Evolutionary conservation across 2,113 vertebrate species (phyloP), one percentile per base, ranked within the genome.

Genomic region (Pyrgilauda ruficollis): DNA sequence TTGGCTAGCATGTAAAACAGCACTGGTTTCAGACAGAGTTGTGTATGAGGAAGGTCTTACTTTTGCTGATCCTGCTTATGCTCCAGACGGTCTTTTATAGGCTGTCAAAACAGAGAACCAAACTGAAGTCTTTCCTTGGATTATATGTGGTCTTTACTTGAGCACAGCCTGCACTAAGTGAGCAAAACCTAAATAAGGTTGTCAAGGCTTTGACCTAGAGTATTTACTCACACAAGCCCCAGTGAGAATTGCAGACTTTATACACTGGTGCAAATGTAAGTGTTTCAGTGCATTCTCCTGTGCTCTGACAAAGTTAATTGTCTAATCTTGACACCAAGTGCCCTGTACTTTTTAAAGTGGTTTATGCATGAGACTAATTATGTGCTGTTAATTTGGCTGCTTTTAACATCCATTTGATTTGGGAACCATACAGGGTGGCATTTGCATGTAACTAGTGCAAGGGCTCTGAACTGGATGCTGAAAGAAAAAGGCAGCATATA

Each of bases 281-380:
- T 41, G 3, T 94, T 97, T 95, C 94, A 86, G 87, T 0, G 11
- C 44, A 0, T 76, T 96, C 84, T 96, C 89, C 86, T 79, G 84
- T 87, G 90, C 96, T 93, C 97, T 62, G 18, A 79, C 91, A 94
- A 97, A 97, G 96, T 95, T 97, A 97, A 98, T 97, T 97, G 97
- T 98, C 97, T 97, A 91, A 92, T 96, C 96, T 96, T 95, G 95
- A 97, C 95, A 97, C 89, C 92, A 84, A 92, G 50, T 95, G 49
- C 95, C 95, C 89, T 52, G 90, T 90, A 93, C 94, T 97, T 98
- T 96, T 97, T 96, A 21, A 94, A 98, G 96, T 96, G 94, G 96
- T 97, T 97, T 98, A 95, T 97, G 97, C 97, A 95, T 85, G 91
- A 97, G 94, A 97, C 97, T 98, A 98, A 98, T 98, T 98, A 98